Evolutionary conservation across 2,797 vertebrate genomes (phyloP), one percentile per base, ranked within the genome.

Genomic region (Sternotherus odoratus): DNA sequence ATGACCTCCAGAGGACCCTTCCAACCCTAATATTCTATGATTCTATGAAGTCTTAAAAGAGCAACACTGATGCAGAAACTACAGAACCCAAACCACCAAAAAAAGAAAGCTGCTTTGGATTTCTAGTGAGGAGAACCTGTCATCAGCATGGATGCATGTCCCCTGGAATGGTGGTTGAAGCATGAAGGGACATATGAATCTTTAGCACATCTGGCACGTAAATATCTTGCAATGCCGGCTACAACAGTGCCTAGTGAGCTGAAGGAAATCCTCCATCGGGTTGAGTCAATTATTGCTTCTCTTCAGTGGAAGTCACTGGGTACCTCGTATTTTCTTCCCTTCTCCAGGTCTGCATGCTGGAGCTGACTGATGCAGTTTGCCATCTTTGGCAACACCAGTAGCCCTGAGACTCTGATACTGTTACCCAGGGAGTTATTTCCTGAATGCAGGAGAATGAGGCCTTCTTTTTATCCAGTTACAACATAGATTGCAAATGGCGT

Each of bases 401-500:
- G 46, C 30, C 49, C 86, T 83, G 49, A 80, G 39, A 39, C 0
- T 1, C 36, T 86, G 21, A 8, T 7, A 12, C 78, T 50, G 36
- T 50, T 66, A 30, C 11, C 43, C 26, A 36, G 36, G 53, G 33
- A 2, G 24, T 43, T 57, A 77, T 54, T 83, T 87, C 75, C 49
- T 26, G 10, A 43, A 33, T 0, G 0, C 5, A 43, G 77, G 8
- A n/a, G 33, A 63, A 33, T 63, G 60, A 63, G 17, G 28, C 24
- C 24, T 21, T 1, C 4, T 83, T 50, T 86, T 81, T 82, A 48
- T n/a, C 11, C 13, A 39, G 81, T 0, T 0, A 10, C 19, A 63
- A 19, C 8, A 26, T 5, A 10, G 36, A 6, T 43, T 48, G n/a
- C n/a, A 53, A 87, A 24, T 33, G 66, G 54, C n/a, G 26, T 28